Conservation (phyloP, 2,797 vertebrate species). For the Mus spretus region DNA sequence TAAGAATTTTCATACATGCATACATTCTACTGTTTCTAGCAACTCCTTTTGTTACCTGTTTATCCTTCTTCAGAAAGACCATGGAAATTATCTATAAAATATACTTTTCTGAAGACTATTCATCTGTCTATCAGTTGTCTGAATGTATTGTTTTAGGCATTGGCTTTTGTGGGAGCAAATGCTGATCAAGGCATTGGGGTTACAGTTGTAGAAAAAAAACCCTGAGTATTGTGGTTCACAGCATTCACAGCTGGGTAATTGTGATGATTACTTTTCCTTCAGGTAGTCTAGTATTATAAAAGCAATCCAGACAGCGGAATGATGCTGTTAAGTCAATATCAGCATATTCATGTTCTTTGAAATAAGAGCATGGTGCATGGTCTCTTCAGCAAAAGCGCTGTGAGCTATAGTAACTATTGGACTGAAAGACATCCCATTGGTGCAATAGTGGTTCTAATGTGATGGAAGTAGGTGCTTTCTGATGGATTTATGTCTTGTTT, state of each 20-base stretch:
- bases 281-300: neutral
- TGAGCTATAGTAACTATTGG: neutral
- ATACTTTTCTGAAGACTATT: conserved; percentile 53
- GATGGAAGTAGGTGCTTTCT: neutral
- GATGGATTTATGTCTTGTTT: neutral
- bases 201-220: neutral
- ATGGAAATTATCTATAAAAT: neutral
- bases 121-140: neutral
- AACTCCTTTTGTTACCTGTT: neutral
- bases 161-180: neutral
- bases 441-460: neutral
- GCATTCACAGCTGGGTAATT: neutral
- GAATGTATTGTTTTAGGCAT: neutral
- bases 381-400: neutral
- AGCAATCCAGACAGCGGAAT: too few relatives aligned
- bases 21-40: neutral
- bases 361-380: neutral
- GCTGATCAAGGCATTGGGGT: neutral
- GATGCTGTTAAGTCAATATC: neutral
- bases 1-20: neutral
- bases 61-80: neutral
- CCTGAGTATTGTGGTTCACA: neutral
- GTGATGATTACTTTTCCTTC: neutral
- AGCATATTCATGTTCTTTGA: neutral
- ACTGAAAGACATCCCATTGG: neutral